Percentiles rank a stretch among this genome's conserved stretches.
These are phyloP conservation scores for Laupala kohalensis DNA, from an alignment of 1,140 invertebrate species.

Conservation along the genomic window DNA sequence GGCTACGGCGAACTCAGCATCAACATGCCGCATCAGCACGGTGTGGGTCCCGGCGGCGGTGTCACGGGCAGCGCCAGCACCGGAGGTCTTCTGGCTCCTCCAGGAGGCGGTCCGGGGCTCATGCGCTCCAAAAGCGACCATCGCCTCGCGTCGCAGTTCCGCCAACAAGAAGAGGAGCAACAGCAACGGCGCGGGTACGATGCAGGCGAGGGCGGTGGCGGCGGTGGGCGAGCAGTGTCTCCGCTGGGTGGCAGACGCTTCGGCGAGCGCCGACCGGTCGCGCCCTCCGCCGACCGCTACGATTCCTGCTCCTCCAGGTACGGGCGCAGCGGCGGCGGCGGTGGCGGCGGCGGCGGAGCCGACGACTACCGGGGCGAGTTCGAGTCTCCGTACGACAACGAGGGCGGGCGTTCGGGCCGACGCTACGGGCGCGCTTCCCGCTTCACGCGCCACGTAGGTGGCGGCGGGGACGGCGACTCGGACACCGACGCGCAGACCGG, in stretches of 20 bases:
- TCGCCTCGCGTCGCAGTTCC: slow-evolving; percentile 73
- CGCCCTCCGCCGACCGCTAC: slow-evolving; percentile 27
- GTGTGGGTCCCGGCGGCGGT: slow-evolving; percentile 18
- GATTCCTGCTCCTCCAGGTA: slow-evolving; percentile 1
- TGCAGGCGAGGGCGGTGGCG: slow-evolving; percentile 19
- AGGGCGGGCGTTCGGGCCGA: slow-evolving; percentile 48
- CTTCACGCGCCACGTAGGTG: slow-evolving; percentile 47
- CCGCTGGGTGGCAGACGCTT: slow-evolving; percentile 56
- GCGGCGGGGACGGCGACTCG: slow-evolving; percentile 44
- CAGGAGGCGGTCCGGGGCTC: slow-evolving; percentile 49
- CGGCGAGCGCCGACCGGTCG: slow-evolving; percentile 36
- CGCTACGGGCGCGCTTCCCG: slow-evolving; percentile 60
- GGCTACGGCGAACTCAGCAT: slow-evolving; percentile 76
- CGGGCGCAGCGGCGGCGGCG: background rate
- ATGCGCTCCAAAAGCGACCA: slow-evolving; percentile 91
- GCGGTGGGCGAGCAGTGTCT: slow-evolving; percentile 37
- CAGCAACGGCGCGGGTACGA: slow-evolving; percentile 21
- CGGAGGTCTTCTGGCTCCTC: slow-evolving; percentile 36
- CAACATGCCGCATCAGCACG: slow-evolving; percentile 39
- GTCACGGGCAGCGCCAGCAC: slow-evolving; percentile 18
- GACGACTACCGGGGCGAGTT: slow-evolving; percentile 47
- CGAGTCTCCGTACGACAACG: slow-evolving; percentile 41
- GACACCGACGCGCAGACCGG: slow-evolving; percentile 42
- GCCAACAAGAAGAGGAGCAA: slow-evolving; percentile 50
- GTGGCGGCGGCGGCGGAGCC: slow-evolving; percentile 31